Percentiles rank a stretch among this genome's conserved stretches.
Evolutionary conservation across 2,797 vertebrate species (phyloP).

Genomic region (Gymnodraco acuticeps): DNA sequence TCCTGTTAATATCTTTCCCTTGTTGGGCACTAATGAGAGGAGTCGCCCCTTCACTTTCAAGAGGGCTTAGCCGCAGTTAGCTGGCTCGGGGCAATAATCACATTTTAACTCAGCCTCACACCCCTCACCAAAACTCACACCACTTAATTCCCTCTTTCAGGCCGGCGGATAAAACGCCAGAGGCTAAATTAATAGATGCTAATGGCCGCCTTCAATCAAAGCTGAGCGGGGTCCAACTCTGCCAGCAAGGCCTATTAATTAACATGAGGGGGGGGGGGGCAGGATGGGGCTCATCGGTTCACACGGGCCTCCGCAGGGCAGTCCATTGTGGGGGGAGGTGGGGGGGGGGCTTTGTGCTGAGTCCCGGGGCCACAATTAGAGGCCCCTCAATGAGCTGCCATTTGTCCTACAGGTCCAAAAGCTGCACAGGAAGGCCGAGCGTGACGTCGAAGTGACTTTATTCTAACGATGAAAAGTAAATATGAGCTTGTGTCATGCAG

Average conservation of each 20-base stretch:
- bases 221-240: constrained; percentile 78
- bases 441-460: too few species aligned
- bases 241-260: constrained; percentile 85
- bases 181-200: constrained; percentile 87
- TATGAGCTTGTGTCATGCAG: too few species aligned
- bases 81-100: constrained; percentile 81
- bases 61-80: constrained; percentile 83
- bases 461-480: too few species aligned
- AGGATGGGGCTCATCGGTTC: constrained; percentile 74
- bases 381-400: constrained; percentile 79
- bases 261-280: constrained; percentile 70
- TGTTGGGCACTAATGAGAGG: constrained; percentile 72
- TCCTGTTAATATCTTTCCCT: constrained; percentile 66
- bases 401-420: constrained; percentile 82
- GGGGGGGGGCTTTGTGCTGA: constrained; percentile 79
- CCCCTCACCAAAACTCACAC: constrained; percentile 80
- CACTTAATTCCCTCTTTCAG: constrained; percentile 83
- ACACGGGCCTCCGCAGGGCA: constrained; percentile 80
- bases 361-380: constrained; percentile 77
- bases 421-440: constrained; percentile 2
- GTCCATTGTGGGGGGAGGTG: constrained; percentile 63
- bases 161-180: constrained; percentile 76
- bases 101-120: constrained; percentile 82
- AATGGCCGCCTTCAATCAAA: constrained; percentile 84
- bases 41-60: constrained; percentile 75